phyloP scores from a whole-genome alignment of 1,140 invertebrate species.

The Phortica variegata region DNA sequence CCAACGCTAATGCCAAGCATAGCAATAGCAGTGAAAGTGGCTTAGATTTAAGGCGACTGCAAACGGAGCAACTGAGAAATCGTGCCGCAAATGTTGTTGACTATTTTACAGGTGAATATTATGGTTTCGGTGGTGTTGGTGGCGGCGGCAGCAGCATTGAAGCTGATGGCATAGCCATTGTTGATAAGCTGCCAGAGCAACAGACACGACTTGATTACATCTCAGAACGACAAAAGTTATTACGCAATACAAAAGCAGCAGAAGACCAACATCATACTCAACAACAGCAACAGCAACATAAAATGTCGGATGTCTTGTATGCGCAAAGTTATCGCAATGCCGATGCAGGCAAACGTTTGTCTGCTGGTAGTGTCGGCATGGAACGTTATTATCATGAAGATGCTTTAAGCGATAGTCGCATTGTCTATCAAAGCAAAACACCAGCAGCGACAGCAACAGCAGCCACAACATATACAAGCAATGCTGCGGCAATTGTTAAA shows the following conservation, averaged over 20 bases:
- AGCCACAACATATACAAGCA: constrained; percentile 6
- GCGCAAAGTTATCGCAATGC: no score
- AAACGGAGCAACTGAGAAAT: no score
- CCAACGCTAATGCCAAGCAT: no score
- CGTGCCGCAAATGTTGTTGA: no score
- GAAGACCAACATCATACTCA: neutral
- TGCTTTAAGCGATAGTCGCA: no score
- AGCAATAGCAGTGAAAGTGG: constrained; percentile 23
- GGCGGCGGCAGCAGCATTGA: constrained; percentile 11
- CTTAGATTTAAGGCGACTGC: constrained; percentile 24
- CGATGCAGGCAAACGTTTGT: no score
- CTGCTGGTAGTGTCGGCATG: no score
- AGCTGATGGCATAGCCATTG: no score
- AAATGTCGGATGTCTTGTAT: no score
- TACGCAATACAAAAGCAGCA: constrained; percentile 1
- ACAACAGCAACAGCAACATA: neutral
- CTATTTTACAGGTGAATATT: no score
- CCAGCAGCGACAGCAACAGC: constrained; percentile 13
- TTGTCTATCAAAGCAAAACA: constrained; percentile 4
- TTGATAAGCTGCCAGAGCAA: constrained; percentile 28
- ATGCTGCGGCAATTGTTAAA: no score
- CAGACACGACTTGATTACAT: constrained; percentile 10
- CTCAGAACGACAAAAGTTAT: constrained; percentile 14
- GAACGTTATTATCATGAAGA: no score
- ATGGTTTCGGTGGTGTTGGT: constrained; percentile 28